Percentiles rank a stretch among this genome's conserved stretches.
These are phyloP conservation scores for Porites australiensis DNA, from an alignment of 64 coral and sea anemone genomes.

Conservation along the genomic window DNA sequence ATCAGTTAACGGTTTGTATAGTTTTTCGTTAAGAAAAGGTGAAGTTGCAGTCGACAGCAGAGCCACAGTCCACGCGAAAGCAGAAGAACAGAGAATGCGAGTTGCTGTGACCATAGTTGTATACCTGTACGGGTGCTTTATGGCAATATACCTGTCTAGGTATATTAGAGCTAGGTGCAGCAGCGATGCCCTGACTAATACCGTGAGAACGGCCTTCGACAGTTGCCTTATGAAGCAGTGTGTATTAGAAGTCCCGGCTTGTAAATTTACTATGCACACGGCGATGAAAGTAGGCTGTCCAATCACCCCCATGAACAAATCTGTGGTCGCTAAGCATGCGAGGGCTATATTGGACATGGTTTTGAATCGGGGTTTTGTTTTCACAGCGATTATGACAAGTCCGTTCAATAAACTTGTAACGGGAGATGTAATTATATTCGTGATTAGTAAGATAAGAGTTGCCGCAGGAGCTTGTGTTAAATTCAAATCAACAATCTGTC, in stretches of 20 bases:
- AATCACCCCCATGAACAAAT: not conserved
- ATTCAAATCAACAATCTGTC: too few relatives aligned
- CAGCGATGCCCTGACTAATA: not conserved
- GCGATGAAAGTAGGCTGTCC: not conserved
- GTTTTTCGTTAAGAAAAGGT: not conserved
- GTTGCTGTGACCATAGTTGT: not conserved
- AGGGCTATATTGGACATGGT: not conserved
- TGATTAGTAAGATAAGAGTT: not conserved
- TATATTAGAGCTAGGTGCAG: not conserved
- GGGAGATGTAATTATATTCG: not conserved
- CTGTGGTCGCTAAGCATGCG: not conserved
- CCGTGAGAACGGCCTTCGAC: not conserved
- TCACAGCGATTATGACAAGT: not conserved
- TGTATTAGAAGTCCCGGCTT: not conserved
- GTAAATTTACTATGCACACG: not conserved
- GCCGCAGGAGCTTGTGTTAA: not conserved
- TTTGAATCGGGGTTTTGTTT: not conserved
- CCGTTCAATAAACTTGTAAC: not conserved
- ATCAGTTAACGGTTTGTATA: not conserved
- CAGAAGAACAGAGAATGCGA: not conserved
- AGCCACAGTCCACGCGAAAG: not conserved
- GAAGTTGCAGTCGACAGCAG: not conserved
- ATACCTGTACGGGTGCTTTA: not conserved
- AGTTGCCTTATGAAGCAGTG: not conserved
- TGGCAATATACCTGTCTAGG: not conserved